These are phyloP conservation scores for Odontothrips loti DNA, from an alignment of 2,888 invertebrate genomes.

Conservation along the genomic window DNA sequence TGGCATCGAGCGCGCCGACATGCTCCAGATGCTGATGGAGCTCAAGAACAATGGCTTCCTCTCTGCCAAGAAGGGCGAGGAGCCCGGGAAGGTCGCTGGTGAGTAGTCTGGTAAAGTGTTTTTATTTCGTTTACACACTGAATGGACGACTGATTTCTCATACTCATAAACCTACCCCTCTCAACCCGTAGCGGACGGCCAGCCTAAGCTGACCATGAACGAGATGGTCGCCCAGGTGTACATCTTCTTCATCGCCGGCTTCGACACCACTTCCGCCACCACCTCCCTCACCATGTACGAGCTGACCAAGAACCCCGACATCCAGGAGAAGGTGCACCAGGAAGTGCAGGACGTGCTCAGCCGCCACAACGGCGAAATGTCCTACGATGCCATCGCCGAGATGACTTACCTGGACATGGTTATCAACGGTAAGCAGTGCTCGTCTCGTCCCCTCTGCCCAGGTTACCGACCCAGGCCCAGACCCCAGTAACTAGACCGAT, in stretches of 20 bases:
- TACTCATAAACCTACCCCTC: too few relatives aligned
- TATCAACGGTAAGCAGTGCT: slow-evolving; percentile 47
- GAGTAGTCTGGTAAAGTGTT: slow-evolving; percentile 42
- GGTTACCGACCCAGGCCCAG: too few relatives aligned
- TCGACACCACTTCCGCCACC: slow-evolving; percentile 55
- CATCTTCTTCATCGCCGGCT: slow-evolving; percentile 53
- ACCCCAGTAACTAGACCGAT: not conserved
- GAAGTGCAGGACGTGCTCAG: slow-evolving; percentile 50
- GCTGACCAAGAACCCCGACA: slow-evolving; percentile 51
- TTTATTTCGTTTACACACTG: slow-evolving; percentile 41
- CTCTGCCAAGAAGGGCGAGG: slow-evolving; percentile 42
- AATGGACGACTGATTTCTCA: slow-evolving; percentile 40
- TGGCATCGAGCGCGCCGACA: slow-evolving; percentile 50
- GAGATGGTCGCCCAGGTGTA: slow-evolving; percentile 49
- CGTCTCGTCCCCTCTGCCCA: too few relatives aligned
- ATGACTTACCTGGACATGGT: slow-evolving; percentile 55
- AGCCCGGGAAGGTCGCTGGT: slow-evolving; percentile 45
- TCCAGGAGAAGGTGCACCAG: slow-evolving; percentile 50
- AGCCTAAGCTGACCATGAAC: slow-evolving; percentile 48
- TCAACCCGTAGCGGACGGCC: slow-evolving; percentile 30
- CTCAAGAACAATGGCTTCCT: slow-evolving; percentile 45
- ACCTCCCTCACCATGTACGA: slow-evolving; percentile 55
- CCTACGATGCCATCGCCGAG: slow-evolving; percentile 51
- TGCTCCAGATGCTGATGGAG: slow-evolving; percentile 50
- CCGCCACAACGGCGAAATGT: slow-evolving; percentile 47